These are phyloP conservation scores for Buteo buteo DNA, from an alignment of 2,113 vertebrate genomes.

Conservation along the genomic window DNA sequence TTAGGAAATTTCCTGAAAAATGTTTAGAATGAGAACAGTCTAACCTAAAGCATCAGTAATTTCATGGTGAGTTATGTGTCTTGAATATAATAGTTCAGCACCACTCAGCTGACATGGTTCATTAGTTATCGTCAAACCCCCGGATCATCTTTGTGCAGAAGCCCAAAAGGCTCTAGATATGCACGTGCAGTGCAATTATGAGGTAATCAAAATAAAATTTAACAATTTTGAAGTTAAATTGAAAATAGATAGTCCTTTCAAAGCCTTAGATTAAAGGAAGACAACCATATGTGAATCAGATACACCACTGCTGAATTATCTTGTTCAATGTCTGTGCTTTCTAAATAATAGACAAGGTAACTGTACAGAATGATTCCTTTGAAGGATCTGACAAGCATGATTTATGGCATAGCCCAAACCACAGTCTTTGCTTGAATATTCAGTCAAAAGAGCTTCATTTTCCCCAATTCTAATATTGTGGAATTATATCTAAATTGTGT, in stretches of 20 bases:
- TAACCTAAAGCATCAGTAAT: constrained; percentile 50
- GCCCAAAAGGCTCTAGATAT: constrained; percentile 46
- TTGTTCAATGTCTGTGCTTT: constrained; percentile 63
- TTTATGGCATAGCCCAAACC: constrained; percentile 69
- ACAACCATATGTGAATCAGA: constrained; percentile 68
- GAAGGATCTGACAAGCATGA: constrained; percentile 74
- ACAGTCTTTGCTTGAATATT: constrained; percentile 65
- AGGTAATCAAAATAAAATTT: constrained; percentile 72
- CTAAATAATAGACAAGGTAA: constrained; percentile 75
- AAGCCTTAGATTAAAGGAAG: constrained; percentile 67
- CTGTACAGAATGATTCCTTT: constrained; percentile 64
- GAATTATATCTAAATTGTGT: constrained; percentile 68
- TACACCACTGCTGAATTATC: constrained; percentile 52
- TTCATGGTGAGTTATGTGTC: constrained; percentile 63
- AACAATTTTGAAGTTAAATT: constrained; percentile 71
- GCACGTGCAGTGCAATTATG: constrained; percentile 58
- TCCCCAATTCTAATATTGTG: constrained; percentile 62
- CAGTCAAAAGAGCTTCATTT: constrained; percentile 64
- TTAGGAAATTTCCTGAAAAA: constrained; percentile 44
- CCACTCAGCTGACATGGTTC: constrained; percentile 60
- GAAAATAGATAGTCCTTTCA: constrained; percentile 69
- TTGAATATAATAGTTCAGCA: constrained; percentile 57
- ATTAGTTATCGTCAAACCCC: constrained; percentile 66
- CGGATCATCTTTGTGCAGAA: constrained; percentile 46
- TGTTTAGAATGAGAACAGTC: constrained; percentile 7